Evolutionary conservation across 1,140 invertebrate species (phyloP).

Genomic region (Lepidurus couesii): DNA sequence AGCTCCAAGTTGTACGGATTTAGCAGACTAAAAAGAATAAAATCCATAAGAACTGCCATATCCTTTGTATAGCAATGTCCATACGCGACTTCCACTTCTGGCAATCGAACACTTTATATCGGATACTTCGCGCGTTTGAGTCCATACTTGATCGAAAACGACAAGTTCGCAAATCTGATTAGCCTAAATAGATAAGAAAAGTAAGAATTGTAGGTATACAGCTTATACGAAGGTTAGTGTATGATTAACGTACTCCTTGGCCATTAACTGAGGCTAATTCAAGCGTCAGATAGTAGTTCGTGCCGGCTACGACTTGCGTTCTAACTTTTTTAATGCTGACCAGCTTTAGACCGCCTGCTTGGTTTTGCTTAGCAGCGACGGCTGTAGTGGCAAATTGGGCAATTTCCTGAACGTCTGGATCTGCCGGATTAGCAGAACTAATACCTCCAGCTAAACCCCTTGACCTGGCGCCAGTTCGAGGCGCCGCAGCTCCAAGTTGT

Average conservation of each 20-base stretch:
- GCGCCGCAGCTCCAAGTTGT: neutral
- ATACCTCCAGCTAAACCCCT: neutral
- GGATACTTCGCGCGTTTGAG: neutral
- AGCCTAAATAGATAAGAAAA: too few relatives aligned
- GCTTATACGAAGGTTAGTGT: too few relatives aligned
- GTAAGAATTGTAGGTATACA: neutral
- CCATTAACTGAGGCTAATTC: neutral
- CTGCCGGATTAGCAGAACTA: neutral
- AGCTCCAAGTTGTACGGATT: neutral
- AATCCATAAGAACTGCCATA: neutral
- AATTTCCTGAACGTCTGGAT: neutral
- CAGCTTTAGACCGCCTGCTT: neutral
- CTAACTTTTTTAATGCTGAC: neutral
- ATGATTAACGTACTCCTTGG: too few relatives aligned
- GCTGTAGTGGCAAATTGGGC: neutral
- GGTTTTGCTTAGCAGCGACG: neutral
- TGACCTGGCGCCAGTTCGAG: neutral
- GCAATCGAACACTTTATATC: neutral
- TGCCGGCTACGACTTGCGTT: neutral
- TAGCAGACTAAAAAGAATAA: neutral
- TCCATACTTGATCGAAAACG: constrained; percentile 8
- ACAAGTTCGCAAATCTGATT: neutral
- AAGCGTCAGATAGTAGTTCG: neutral
- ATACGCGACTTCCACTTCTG: neutral
- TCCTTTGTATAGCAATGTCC: too few relatives aligned